A percentile compares a stretch with the other conserved stretches of the same genome.
Conservation (phyloP, 2,113 vertebrate genomes). For the Protobothrops mucrosquamatus region DNA sequence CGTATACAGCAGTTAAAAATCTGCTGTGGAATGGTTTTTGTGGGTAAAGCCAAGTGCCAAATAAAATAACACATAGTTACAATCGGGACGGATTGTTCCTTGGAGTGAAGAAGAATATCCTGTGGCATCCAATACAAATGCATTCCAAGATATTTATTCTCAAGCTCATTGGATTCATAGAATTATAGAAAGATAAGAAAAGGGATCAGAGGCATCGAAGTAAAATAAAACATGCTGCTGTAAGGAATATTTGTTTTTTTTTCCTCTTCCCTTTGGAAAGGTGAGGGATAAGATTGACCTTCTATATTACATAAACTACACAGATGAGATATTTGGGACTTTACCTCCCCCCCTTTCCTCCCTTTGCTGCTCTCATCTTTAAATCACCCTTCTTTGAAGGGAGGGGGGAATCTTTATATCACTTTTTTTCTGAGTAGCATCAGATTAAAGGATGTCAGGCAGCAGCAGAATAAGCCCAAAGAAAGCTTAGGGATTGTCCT, state of each 20-base stretch:
- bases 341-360: not conserved
- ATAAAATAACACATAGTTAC: conserved; percentile 28
- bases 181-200: not conserved
- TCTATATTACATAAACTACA: too few relatives aligned
- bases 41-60: conserved; percentile 23
- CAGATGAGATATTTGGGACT: not conserved
- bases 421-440: not conserved
- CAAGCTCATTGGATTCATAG: not conserved
- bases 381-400: not conserved
- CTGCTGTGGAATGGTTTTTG: conserved; percentile 26
- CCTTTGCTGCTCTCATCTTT: not conserved
- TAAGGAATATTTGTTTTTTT: not conserved
- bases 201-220: not conserved
- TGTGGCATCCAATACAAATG: not conserved
- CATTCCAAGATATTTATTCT: conserved; percentile 6
- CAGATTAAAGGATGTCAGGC: not conserved
- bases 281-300: not conserved
- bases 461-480: not conserved
- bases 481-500: not conserved
- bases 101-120: conserved; percentile 10
- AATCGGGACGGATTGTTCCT: conserved; percentile 14
- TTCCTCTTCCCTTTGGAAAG: not conserved
- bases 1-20: conserved; percentile 11
- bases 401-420: not conserved
- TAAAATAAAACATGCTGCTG: not conserved